phyloP scores from a whole-genome alignment of 2,113 vertebrate genomes.

The Polypterus bichir region DNA sequence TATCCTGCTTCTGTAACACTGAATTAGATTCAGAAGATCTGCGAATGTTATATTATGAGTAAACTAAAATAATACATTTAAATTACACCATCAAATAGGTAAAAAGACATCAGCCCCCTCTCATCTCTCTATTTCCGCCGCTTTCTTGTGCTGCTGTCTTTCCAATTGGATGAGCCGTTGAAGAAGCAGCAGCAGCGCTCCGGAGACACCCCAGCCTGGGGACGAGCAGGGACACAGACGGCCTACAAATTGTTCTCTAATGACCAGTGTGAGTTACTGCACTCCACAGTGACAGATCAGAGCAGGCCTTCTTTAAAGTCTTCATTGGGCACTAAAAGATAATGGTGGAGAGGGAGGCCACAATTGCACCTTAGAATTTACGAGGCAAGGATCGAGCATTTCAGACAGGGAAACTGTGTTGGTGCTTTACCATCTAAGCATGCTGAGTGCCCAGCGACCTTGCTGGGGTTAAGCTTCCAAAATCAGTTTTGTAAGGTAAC shows the following conservation, averaged over 20 bases:
- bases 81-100: too few relatives aligned
- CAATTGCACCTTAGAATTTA: conserved; percentile 1
- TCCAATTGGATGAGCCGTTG: too few relatives aligned
- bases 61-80: too few relatives aligned
- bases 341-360: conserved; percentile 9
- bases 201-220: conserved; percentile 7
- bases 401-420: too few relatives aligned
- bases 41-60: too few relatives aligned
- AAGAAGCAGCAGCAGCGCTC: too few relatives aligned
- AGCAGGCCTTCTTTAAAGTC: conserved; percentile 13
- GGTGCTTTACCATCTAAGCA: too few relatives aligned
- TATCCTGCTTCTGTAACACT: too few relatives aligned
- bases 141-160: background rate
- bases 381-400: background rate
- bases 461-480: too few relatives aligned
- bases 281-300: conserved; percentile 14
- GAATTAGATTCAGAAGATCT: too few relatives aligned
- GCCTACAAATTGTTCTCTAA: conserved; percentile 34
- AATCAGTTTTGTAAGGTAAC: too few relatives aligned
- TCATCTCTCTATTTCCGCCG: background rate
- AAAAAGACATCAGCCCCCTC: background rate
- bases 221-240: conserved; percentile 21
- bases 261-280: conserved; percentile 24
- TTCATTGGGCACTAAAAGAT: conserved; percentile 19
- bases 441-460: too few relatives aligned